Conservation (phyloP, 2,113 vertebrate species). For the Solenodon paradoxus region DNA sequence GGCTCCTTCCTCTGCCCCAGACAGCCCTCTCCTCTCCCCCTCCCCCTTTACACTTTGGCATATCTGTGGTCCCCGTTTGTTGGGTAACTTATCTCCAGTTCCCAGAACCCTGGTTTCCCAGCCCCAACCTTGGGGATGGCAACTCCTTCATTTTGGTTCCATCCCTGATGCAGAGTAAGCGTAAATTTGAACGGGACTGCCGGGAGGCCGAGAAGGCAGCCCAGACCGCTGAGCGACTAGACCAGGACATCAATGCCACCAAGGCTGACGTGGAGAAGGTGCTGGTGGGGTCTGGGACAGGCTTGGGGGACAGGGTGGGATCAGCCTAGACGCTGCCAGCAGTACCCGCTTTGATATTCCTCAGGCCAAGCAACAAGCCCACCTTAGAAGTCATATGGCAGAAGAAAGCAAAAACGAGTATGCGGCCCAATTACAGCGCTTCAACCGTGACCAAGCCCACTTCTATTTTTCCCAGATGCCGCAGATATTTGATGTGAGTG, state of each 20-base stretch:
- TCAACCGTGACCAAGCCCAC: slow-evolving; percentile 90
- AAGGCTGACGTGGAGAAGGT: slow-evolving; percentile 95
- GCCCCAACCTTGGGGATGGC: neutral
- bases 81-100: neutral
- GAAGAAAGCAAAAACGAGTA: slow-evolving; percentile 95
- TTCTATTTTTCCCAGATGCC: slow-evolving; percentile 93
- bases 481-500: slow-evolving; percentile 89
- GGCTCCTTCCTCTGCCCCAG: no score
- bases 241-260: slow-evolving; percentile 93
- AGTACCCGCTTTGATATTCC: neutral
- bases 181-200: slow-evolving; percentile 93
- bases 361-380: slow-evolving; percentile 91
- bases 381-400: slow-evolving; percentile 87
- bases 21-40: no score
- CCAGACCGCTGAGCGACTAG: slow-evolving; percentile 87
- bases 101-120: neutral
- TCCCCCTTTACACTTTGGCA: no score
- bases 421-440: slow-evolving; percentile 90
- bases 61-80: neutral
- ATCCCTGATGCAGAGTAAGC: slow-evolving; percentile 86
- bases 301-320: neutral
- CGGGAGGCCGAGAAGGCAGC: slow-evolving; percentile 90
- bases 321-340: neutral
- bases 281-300: neutral
- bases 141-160: neutral